These are phyloP conservation scores for Drosophila maculinotata DNA, from an alignment of 2,888 invertebrate genomes.

Conservation along the genomic window DNA sequence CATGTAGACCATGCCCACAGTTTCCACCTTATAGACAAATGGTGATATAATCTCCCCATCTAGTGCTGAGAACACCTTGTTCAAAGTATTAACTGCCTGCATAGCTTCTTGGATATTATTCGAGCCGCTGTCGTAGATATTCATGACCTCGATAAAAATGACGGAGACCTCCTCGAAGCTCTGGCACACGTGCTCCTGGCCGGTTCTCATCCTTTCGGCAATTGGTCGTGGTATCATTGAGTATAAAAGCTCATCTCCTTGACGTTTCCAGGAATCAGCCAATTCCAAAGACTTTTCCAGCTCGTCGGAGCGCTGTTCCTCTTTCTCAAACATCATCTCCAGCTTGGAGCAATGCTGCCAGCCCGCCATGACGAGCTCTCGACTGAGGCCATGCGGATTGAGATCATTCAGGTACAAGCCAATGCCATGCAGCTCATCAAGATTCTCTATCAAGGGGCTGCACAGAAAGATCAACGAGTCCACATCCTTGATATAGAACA, in stretches of 20 bases:
- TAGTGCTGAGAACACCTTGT: conserved; percentile 93
- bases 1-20: conserved; percentile 96
- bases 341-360: conserved; percentile 94
- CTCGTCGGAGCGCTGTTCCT: conserved; percentile 91
- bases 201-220: conserved; percentile 92
- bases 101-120: conserved; percentile 87
- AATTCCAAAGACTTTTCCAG: conserved; percentile 91
- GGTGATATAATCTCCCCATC: conserved; percentile 93
- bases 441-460: conserved; percentile 94
- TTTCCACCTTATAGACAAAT: conserved; percentile 96
- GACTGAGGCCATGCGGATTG: conserved; percentile 94
- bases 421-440: conserved; percentile 92
- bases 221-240: conserved; percentile 96
- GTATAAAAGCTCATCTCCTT: conserved; percentile 94
- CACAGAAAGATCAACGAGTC: conserved; percentile 94
- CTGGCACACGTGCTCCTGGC: conserved; percentile 93
- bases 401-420: conserved; percentile 93
- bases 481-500: conserved; percentile 92
- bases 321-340: conserved; percentile 93
- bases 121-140: conserved; percentile 80
- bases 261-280: conserved; percentile 93
- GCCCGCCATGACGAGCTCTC: conserved; percentile 92
- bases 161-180: conserved; percentile 86
- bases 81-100: conserved; percentile 94
- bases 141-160: conserved; percentile 84